phyloP scores from a whole-genome alignment of 2,888 invertebrate genomes.

The Apotomis turbidana region DNA sequence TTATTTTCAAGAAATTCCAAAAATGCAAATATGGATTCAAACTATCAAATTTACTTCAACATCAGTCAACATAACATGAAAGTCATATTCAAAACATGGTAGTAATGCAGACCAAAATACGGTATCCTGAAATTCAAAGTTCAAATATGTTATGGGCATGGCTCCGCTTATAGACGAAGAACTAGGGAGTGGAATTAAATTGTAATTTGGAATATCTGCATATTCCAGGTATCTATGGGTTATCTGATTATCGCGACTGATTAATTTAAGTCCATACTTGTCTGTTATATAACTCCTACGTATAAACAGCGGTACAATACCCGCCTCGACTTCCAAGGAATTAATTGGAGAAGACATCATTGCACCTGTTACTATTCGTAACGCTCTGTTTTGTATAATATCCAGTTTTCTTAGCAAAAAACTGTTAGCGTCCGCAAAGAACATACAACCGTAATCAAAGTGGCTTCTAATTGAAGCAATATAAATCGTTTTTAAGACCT shows the following conservation, averaged over 20 bases:
- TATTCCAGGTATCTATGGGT: not conserved
- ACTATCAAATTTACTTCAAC: not conserved
- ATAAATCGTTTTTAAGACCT: too few species aligned
- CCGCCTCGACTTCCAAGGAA: not conserved
- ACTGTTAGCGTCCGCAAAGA: too few species aligned
- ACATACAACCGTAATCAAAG: too few species aligned
- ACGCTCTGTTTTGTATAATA: too few species aligned
- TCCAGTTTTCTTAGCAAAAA: too few species aligned
- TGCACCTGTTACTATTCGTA: too few species aligned
- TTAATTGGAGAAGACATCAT: too few species aligned
- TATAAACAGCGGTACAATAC: not conserved
- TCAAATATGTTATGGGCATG: not conserved
- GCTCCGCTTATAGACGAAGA: not conserved
- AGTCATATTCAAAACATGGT: not conserved
- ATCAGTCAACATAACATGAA: not conserved
- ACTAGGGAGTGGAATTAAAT: not conserved
- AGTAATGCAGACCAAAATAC: not conserved
- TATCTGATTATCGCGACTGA: not conserved
- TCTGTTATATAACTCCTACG: conserved; percentile 1
- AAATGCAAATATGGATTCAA: not conserved
- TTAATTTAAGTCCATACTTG: not conserved
- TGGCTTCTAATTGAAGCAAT: too few species aligned
- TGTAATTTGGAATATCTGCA: not conserved
- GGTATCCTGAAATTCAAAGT: not conserved
- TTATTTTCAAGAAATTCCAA: not conserved